These are phyloP conservation scores for Drosophila putrida DNA, from an alignment of 2,888 invertebrate genomes.

Conservation along the genomic window DNA sequence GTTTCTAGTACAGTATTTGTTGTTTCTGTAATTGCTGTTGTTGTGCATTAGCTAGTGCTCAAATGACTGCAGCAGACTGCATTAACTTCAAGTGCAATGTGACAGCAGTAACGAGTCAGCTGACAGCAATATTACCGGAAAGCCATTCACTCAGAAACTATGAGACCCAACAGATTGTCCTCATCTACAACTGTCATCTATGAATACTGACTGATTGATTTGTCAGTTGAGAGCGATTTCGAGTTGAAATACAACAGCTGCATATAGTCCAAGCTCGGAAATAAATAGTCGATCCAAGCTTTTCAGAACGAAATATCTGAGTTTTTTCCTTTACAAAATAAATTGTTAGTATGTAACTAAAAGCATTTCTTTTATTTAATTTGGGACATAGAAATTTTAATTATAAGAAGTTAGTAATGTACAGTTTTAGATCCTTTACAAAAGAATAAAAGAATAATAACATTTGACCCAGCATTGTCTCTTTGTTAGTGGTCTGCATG, in stretches of 20 bases:
- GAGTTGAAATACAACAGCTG: neutral
- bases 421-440: no score
- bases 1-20: neutral
- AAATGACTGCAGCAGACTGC: slow-evolving; percentile 44
- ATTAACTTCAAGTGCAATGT: slow-evolving; percentile 68
- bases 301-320: no score
- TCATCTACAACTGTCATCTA: slow-evolving; percentile 51
- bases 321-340: no score
- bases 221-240: slow-evolving; percentile 30
- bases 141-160: slow-evolving; percentile 22
- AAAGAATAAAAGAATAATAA: no score
- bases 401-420: no score
- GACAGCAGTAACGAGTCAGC: slow-evolving; percentile 56
- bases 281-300: neutral
- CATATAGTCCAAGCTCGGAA: neutral
- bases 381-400: no score
- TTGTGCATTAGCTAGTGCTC: slow-evolving; percentile 22
- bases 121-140: slow-evolving; percentile 43
- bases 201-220: slow-evolving; percentile 70
- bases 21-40: slow-evolving; percentile 7
- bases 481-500: no score
- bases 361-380: no score
- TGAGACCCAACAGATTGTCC: slow-evolving; percentile 11
- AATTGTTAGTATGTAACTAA: no score
- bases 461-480: no score